Conservation (phyloP, 53 echinoderm and acorn worm species). For the Crossaster papposus region DNA sequence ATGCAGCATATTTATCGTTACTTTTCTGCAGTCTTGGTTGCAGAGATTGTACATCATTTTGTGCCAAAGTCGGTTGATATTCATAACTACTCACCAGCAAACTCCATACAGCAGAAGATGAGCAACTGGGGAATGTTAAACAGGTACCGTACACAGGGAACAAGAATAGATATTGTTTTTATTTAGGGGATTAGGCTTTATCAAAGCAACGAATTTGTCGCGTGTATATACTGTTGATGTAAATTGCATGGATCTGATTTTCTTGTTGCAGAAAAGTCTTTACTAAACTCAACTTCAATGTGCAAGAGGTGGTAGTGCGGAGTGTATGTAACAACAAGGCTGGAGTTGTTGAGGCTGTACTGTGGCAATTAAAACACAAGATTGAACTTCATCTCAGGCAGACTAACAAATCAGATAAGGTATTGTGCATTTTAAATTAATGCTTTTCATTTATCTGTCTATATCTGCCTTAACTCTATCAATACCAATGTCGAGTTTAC, state of each 20-base stretch:
- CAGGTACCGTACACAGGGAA: slow-evolving; percentile 58
- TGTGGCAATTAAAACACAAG: slow-evolving; percentile 80
- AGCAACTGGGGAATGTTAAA: slow-evolving; percentile 91
- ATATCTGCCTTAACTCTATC: too few relatives aligned
- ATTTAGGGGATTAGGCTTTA: too few relatives aligned
- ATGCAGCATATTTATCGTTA: background rate
- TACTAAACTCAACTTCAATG: slow-evolving; percentile 70
- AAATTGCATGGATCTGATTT: background rate
- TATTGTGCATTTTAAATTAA: too few relatives aligned
- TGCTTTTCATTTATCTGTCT: too few relatives aligned
- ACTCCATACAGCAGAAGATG: slow-evolving; percentile 84
- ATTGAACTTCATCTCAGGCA: slow-evolving; percentile 71
- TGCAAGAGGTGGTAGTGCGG: slow-evolving; percentile 80
- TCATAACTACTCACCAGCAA: slow-evolving; percentile 97
- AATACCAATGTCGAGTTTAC: too few relatives aligned
- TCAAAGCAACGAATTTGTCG: too few relatives aligned
- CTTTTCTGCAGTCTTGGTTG: slow-evolving; percentile 72
- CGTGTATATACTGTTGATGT: background rate
- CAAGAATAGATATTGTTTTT: too few relatives aligned
- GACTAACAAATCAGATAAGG: slow-evolving; percentile 42
- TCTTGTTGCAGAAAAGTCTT: slow-evolving; percentile 79
- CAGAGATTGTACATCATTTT: slow-evolving; percentile 82
- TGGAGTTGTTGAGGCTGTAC: slow-evolving; percentile 69
- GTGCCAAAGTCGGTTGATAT: slow-evolving; percentile 84
- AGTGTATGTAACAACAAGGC: slow-evolving; percentile 73